Base-by-base conservation (phyloP, 2,888 invertebrate species). In the Ophonus ardosiacus region DNA sequence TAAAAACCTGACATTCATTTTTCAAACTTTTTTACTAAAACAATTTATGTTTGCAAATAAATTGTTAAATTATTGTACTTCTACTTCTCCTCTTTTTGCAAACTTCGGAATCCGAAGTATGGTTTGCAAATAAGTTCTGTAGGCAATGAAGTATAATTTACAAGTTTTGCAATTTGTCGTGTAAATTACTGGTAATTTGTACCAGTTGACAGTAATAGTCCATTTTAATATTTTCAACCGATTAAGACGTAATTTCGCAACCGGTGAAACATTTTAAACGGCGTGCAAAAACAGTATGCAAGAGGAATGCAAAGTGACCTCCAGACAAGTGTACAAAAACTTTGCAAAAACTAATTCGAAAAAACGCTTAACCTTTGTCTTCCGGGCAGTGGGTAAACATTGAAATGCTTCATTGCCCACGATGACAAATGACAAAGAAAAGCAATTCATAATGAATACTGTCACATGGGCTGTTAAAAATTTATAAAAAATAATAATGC, bases 91-190 rank as follows among this genome's bases (percentile, higher is more conserved):
- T 2, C 10, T 51, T 51, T 10, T 51, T 51, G 13, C 43, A 51
- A 5, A 8, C 13, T 8, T 2, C 2, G 68, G 71, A 43, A 74
- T 74, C 40, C 18, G 43, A 18, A 15, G 71, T 40, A 74, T 74
- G 71, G 43, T 51, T 71, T 40, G 40, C 43, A 43, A 15, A 71
- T 71, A 71, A 38, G 10, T 17, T 74, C 71, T 18, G 71, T 74
- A 74, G 71, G 71, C 71, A 74, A 74, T 74, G 71, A 74, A 74
- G 43, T 74, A 51, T 74, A 74, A 74, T 74, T 74, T 74, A 40
- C 71, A 43, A 74, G 43, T 74, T 74, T 74, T 43, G 71, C 71
- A 74, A 74, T 43, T 74, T 74, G 71, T 74, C 43, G 71, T 43
- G 40, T 74, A 74, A 74, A 74, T 74, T 74, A 40, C 40, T 8